phyloP scores from a whole-genome alignment of 2,888 invertebrate genomes.

The Bembecia ichneumoniformis region DNA sequence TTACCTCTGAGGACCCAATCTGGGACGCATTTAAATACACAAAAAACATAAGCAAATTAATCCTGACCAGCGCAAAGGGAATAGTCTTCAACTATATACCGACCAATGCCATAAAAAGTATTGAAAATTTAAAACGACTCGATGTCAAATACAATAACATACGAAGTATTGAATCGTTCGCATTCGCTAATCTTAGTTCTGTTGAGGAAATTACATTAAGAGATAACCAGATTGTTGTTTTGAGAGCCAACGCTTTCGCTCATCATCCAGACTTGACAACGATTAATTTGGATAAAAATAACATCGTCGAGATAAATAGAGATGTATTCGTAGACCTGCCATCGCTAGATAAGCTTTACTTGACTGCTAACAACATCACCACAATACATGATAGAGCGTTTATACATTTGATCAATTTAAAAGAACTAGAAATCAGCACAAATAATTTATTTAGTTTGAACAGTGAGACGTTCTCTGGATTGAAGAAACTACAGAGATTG shows the following conservation, averaged over 20 bases:
- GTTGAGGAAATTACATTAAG: conserved; percentile 76
- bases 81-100: conserved; percentile 78
- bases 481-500: conserved; percentile 77
- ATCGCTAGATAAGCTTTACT: conserved; percentile 76
- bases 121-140: conserved; percentile 68
- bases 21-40: conserved; percentile 79
- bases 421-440: conserved; percentile 82
- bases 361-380: conserved; percentile 88
- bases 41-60: conserved; percentile 74
- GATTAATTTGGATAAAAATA: conserved; percentile 80
- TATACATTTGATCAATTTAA: conserved; percentile 75
- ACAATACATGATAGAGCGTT: conserved; percentile 90
- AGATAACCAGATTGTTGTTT: conserved; percentile 75
- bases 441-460: conserved; percentile 82
- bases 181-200: conserved; percentile 79
- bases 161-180: conserved; percentile 75
- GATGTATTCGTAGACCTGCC: conserved; percentile 82
- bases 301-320: conserved; percentile 79
- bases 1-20: conserved; percentile 71
- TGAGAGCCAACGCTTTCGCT: conserved; percentile 78
- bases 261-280: conserved; percentile 76
- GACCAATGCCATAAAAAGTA: conserved; percentile 73
- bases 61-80: conserved; percentile 76
- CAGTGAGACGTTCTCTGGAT: conserved; percentile 81
- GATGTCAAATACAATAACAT: conserved; percentile 80